These are phyloP conservation scores for Atractosteus spatula DNA, from an alignment of 2,113 vertebrate species.

Conservation along the genomic window DNA sequence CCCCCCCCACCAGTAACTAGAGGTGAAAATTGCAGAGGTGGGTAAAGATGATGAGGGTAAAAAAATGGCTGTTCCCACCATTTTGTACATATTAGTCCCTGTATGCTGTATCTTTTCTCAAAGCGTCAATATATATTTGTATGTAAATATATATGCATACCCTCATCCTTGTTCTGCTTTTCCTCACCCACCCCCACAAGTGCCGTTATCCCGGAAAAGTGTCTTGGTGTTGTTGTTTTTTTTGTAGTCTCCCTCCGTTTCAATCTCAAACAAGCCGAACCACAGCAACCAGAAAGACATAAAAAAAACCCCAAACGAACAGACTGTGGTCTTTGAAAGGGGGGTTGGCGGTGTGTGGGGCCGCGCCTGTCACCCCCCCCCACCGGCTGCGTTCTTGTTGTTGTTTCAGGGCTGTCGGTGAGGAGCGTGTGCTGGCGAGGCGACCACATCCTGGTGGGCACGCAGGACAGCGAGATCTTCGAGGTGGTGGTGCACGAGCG, in stretches of 20 bases:
- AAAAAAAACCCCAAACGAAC: no score
- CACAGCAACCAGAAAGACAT: no score
- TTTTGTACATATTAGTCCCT: constrained; percentile 43
- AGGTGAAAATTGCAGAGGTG: constrained; percentile 72
- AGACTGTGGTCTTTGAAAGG: no score
- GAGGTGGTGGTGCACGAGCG: constrained; percentile 97
- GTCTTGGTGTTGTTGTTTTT: background rate
- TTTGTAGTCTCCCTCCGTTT: background rate
- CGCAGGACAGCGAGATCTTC: constrained; percentile 97
- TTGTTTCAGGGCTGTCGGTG: constrained; percentile 82
- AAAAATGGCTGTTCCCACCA: constrained; percentile 37
- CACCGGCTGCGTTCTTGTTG: background rate
- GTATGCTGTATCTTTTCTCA: constrained; percentile 37
- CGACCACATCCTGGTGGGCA: constrained; percentile 95
- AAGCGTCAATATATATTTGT: constrained; percentile 23
- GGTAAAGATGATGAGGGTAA: constrained; percentile 48
- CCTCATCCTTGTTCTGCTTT: constrained; percentile 39
- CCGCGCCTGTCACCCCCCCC: constrained; percentile 9
- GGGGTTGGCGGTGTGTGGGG: background rate
- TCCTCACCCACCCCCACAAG: constrained; percentile 11
- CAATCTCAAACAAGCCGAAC: no score
- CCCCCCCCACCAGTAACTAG: constrained; percentile 67
- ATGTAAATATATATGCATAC: constrained; percentile 19
- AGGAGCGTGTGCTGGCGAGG: constrained; percentile 97
- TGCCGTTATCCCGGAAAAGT: background rate